Percentiles rank a stretch among this genome's conserved stretches.
These are phyloP conservation scores for Peromyscus polionotus DNA, from an alignment of 2,113 vertebrate genomes.

Conservation along the genomic window DNA sequence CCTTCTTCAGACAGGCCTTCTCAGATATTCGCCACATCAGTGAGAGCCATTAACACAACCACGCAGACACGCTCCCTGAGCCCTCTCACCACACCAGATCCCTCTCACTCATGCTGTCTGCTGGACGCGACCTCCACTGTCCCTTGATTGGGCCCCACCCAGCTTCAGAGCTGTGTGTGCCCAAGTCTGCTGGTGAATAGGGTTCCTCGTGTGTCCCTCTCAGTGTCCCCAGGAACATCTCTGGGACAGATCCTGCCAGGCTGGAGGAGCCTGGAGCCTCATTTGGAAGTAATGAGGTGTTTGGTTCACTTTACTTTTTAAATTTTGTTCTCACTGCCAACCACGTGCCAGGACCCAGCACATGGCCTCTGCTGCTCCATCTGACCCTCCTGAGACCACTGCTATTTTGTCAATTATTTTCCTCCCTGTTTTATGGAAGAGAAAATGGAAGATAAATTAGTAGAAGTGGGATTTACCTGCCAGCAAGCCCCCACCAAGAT, in stretches of 20 bases:
- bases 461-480: not conserved
- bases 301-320: not conserved
- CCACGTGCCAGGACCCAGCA: not conserved
- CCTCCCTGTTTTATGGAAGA: not conserved
- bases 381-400: not conserved
- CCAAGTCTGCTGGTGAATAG: not conserved
- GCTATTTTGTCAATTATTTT: too few relatives aligned
- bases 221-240: not conserved
- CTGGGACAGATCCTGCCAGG: not conserved
- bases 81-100: too few relatives aligned
- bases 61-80: fast-evolving
- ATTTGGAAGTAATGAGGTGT: not conserved
- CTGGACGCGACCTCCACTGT: not conserved
- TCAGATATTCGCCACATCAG: not conserved
- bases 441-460: not conserved
- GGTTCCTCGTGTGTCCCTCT: not conserved
- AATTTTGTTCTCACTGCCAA: not conserved
- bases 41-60: too few relatives aligned
- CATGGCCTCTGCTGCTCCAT: not conserved
- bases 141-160: not conserved
- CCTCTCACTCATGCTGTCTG: not conserved
- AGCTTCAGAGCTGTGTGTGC: not conserved
- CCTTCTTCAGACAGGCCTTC: not conserved
- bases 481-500: not conserved
- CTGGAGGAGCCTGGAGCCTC: not conserved